Conservation (phyloP, 2,113 vertebrate species). For the Scatophagus argus region DNA sequence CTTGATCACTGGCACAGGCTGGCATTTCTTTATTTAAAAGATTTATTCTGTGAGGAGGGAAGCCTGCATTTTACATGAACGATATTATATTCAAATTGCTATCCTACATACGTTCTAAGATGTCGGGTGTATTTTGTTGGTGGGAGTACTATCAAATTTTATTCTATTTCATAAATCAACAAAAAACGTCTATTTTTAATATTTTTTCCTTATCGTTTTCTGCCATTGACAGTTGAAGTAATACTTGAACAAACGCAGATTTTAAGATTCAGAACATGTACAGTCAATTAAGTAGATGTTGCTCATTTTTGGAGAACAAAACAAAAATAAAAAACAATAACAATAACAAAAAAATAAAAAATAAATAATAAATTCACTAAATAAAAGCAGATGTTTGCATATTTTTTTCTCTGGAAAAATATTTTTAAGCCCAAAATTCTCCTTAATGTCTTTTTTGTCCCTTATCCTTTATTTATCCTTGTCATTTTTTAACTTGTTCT, state of each 20-base stretch:
- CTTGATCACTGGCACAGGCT: background rate
- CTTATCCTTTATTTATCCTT: background rate
- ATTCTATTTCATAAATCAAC: background rate
- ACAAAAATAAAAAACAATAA: background rate
- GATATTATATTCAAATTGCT: background rate
- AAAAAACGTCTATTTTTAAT: background rate
- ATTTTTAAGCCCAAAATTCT: slow-evolving; percentile 3
- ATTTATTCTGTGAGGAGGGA: background rate
- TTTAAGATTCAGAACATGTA: background rate
- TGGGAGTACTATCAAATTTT: background rate
- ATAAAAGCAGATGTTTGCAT: slow-evolving; percentile 23
- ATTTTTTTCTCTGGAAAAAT: background rate
- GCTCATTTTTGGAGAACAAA: background rate
- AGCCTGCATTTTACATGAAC: background rate
- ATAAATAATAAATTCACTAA: slow-evolving; percentile 10
- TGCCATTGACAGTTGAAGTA: background rate
- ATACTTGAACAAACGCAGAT: background rate
- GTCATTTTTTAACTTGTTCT: background rate
- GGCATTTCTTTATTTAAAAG: background rate
- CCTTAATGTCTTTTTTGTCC: slow-evolving; percentile 2
- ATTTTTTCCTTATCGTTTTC: background rate
- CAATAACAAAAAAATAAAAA: background rate
- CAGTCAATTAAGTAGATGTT: background rate
- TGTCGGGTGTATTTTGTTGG: background rate
- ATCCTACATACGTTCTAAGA: background rate